phyloP scores from a whole-genome alignment of 2,797 vertebrate genomes.

The Denticeps clupeoides region DNA sequence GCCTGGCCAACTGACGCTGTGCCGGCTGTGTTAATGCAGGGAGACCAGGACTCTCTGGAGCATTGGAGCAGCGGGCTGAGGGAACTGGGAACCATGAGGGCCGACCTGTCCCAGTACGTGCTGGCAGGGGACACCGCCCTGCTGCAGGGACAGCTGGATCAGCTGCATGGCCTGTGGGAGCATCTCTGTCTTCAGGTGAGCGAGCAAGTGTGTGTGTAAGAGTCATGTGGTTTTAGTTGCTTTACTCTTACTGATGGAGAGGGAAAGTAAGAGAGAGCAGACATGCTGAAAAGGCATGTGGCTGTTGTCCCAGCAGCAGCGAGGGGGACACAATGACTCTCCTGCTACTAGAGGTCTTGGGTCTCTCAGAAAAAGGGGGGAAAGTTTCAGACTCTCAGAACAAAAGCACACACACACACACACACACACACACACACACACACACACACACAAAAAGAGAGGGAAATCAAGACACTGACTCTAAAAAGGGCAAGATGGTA shows the following conservation, averaged over 20 bases:
- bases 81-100: conserved; percentile 69
- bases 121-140: conserved; percentile 62
- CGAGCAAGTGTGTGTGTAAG: conserved; percentile 19
- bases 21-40: conserved; percentile 71
- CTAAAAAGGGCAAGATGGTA: not conserved
- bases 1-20: not conserved
- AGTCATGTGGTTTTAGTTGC: not conserved
- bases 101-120: conserved; percentile 62
- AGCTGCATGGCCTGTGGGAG: conserved; percentile 81
- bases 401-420: not conserved
- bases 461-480: not conserved
- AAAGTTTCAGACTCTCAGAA: conserved; percentile 17
- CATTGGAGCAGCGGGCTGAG: conserved; percentile 55
- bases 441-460: conserved; percentile 1
- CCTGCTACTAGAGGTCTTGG: conserved; percentile 9
- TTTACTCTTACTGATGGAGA: no score
- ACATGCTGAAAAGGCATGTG: conserved; percentile 7
- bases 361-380: conserved; percentile 10
- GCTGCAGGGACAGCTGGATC: conserved; percentile 73
- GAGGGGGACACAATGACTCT: conserved; percentile 40
- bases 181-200: conserved; percentile 67
- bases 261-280: conserved; percentile 14
- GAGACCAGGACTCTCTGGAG: conserved; percentile 69
- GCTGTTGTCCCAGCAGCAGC: conserved; percentile 30
- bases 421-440: conserved; percentile 3